A percentile compares a stretch with the other conserved stretches of the same genome.
Conservation (phyloP, 2,888 invertebrate species). For the Epinotia bilunana region DNA sequence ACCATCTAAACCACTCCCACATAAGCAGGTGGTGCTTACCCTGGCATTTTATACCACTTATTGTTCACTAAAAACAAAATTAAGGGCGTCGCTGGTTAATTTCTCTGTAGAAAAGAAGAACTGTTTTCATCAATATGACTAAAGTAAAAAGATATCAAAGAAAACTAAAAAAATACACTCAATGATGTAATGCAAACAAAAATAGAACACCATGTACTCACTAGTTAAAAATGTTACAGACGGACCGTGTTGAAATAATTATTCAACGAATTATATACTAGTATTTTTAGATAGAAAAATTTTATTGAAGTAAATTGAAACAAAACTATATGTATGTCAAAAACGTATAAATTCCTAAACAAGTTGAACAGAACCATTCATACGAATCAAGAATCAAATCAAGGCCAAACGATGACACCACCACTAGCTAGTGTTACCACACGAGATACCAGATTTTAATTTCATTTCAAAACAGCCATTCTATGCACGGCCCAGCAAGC, state of each 20-base stretch:
- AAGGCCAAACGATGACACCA: constrained; percentile 18
- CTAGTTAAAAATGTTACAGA: constrained; percentile 9
- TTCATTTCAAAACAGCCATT: neutral
- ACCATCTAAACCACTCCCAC: constrained; percentile 73
- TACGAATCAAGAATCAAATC: neutral
- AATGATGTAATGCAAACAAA: constrained; percentile 73
- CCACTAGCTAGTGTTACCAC: constrained; percentile 1
- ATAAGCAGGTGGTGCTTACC: constrained; percentile 75
- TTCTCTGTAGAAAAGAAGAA: constrained; percentile 70
- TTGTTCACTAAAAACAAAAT: constrained; percentile 52
- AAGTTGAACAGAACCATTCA: neutral
- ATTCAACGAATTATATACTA: neutral
- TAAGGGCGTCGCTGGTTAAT: constrained; percentile 51
- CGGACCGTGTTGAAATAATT: neutral
- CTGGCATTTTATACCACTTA: constrained; percentile 75
- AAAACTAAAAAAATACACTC: constrained; percentile 33
- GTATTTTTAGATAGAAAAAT: neutral
- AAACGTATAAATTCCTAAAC: neutral
- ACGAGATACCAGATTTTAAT: neutral
- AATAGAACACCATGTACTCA: constrained; percentile 57
- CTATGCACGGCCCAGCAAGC: neutral
- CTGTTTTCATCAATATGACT: constrained; percentile 50
- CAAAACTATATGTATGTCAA: neutral
- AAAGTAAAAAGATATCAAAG: constrained; percentile 26
- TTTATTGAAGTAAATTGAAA: neutral